Conservation (phyloP, 2,113 vertebrate genomes). For the Serilophus lunatus region DNA sequence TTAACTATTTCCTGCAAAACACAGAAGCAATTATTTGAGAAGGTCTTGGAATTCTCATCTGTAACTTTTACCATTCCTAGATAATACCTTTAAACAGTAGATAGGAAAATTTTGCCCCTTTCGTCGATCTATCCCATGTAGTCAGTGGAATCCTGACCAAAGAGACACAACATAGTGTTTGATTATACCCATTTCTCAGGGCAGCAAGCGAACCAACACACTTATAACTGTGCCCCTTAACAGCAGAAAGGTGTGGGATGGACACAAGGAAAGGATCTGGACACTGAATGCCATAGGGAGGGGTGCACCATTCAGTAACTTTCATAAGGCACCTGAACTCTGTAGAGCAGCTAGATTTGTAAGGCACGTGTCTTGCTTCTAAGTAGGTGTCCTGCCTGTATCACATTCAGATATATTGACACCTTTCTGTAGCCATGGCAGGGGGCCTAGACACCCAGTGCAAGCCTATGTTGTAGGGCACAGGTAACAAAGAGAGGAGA, state of each 20-base stretch:
- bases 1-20: neutral
- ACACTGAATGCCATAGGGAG: neutral
- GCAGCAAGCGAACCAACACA: too few species aligned
- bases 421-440: neutral
- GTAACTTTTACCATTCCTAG: neutral
- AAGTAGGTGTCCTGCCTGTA: neutral
- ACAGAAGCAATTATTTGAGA: neutral
- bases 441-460: neutral
- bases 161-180: neutral
- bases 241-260: neutral
- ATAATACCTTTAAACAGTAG: neutral
- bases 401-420: neutral
- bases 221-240: neutral
- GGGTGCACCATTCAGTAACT: accelerated
- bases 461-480: neutral
- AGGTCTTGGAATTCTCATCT: neutral
- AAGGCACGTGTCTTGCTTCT: neutral
- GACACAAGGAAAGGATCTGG: neutral
- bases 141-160: neutral
- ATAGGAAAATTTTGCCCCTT: neutral
- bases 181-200: neutral
- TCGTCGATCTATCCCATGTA: neutral
- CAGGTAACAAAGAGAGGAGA: neutral
- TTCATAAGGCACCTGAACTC: neutral
- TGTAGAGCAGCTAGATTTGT: neutral